Conservation (phyloP, 2,888 invertebrate species). For the Lordiphosa fenestrarum region DNA sequence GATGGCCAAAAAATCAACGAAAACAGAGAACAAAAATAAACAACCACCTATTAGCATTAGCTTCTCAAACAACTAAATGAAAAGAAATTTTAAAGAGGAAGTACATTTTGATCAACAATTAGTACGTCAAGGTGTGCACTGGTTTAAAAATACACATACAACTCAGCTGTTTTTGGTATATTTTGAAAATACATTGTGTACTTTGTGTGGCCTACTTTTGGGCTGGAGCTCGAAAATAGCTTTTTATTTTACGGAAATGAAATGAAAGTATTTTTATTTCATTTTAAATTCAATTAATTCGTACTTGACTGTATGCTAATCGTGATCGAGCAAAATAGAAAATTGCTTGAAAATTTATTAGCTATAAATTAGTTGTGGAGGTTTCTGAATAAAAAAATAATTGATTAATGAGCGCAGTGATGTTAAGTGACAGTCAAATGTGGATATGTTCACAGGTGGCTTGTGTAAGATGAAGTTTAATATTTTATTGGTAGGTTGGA, state of each 20-base stretch:
- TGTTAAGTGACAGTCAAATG: constrained; percentile 20
- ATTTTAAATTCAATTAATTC: constrained; percentile 36
- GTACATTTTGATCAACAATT: constrained; percentile 16
- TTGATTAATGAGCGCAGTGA: constrained; percentile 13
- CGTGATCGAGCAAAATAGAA: constrained; percentile 33
- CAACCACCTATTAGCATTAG: constrained; percentile 6
- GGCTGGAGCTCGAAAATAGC: constrained; percentile 3
- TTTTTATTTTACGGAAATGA: constrained; percentile 47
- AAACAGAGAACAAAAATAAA: constrained; percentile 2
- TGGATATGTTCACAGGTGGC: too few species aligned
- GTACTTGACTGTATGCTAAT: constrained; percentile 59
- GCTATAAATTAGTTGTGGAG: constrained; percentile 44
- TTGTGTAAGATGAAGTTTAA: too few species aligned
- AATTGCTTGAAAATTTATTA: constrained; percentile 50
- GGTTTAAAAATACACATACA: background rate
- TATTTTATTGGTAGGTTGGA: too few species aligned
- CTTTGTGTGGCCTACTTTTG: constrained; percentile 16
- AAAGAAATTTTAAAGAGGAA: constrained; percentile 11
- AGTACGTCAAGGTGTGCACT: constrained; percentile 14
- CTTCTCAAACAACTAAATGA: constrained; percentile 13
- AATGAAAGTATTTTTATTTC: constrained; percentile 21
- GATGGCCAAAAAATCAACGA: constrained; percentile 47
- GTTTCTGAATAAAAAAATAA: constrained; percentile 21
- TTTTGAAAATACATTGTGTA: too few species aligned
- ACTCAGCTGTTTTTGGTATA: background rate